A percentile compares a stretch with the other conserved stretches of the same genome.
Evolutionary conservation across 2,797 vertebrate species (phyloP).

Genomic region (Propithecus perrieri): DNA sequence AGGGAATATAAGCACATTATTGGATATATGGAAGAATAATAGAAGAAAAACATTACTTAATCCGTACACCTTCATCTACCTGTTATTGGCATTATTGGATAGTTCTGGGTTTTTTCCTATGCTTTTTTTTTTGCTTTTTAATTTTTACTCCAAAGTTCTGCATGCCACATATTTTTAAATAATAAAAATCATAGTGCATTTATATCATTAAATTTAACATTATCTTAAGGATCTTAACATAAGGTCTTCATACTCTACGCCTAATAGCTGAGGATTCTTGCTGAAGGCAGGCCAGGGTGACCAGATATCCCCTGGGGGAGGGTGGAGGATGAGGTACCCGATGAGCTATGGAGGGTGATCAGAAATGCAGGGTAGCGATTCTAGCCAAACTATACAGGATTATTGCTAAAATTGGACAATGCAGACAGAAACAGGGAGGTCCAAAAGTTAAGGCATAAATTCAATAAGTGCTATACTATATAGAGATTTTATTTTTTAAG

Average conservation of each 20-base stretch:
- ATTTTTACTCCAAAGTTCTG: no score
- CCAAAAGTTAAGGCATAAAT: neutral
- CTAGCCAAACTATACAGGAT: no score
- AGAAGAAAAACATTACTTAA: neutral
- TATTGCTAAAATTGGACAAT: no score
- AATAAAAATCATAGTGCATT: neutral
- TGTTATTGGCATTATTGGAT: neutral
- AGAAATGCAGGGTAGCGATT: no score
- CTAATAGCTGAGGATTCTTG: neutral
- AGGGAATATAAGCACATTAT: neutral
- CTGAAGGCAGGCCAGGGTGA: no score
- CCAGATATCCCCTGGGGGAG: no score
- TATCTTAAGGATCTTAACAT: neutral
- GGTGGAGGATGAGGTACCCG: no score
- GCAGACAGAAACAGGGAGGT: no score
- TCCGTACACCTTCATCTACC: neutral
- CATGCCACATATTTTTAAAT: neutral
- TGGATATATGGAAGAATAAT: neutral
- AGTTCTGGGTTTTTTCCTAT: neutral
- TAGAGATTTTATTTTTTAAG: conserved; percentile 55
- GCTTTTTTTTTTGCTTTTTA: no score
- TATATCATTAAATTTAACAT: neutral
- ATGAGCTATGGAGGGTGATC: no score
- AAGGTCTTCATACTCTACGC: neutral
- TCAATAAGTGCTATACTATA: conserved; percentile 26